Evolutionary conservation across 2,797 vertebrate genomes (phyloP).

Genomic region (Sebastolobus altivelis): DNA sequence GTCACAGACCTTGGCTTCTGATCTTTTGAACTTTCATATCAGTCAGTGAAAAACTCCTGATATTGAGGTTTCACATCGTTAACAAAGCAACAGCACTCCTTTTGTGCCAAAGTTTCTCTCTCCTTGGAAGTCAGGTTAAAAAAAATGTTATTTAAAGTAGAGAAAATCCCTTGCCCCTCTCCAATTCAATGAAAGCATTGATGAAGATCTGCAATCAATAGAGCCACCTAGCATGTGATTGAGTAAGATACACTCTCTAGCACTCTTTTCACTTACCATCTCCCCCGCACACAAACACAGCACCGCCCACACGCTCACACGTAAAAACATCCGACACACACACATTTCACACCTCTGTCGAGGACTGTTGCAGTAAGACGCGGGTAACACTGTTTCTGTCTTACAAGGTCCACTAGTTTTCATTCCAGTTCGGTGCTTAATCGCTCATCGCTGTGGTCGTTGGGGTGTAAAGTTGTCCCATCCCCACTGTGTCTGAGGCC

Average conservation of each 20-base stretch:
- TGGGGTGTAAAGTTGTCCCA: slow-evolving; percentile 50
- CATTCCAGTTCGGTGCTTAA: slow-evolving; percentile 47
- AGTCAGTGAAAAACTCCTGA: background rate
- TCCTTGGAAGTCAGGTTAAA: background rate
- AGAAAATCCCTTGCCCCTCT: slow-evolving; percentile 10
- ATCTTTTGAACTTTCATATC: slow-evolving; percentile 2
- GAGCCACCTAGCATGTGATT: slow-evolving; percentile 58
- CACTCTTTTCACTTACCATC: slow-evolving; percentile 6
- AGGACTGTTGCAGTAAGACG: slow-evolving; percentile 20
- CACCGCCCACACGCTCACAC: slow-evolving; percentile 19
- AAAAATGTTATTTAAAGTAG: background rate
- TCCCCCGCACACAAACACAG: slow-evolving; percentile 6
- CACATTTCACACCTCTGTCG: slow-evolving; percentile 46
- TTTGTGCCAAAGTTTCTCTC: background rate
- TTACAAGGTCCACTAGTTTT: slow-evolving; percentile 51
- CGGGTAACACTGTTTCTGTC: slow-evolving; percentile 29
- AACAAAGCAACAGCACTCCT: background rate
- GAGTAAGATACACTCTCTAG: slow-evolving; percentile 37
- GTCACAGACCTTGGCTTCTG: background rate
- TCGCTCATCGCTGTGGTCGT: slow-evolving; percentile 34
- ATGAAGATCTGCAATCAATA: slow-evolving; percentile 68
- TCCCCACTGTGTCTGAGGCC: slow-evolving; percentile 13
- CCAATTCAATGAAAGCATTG: slow-evolving; percentile 47
- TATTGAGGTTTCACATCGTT: background rate
- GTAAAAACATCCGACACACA: background rate